A percentile compares a stretch with the other conserved stretches of the same genome.
Evolutionary conservation across 2,113 vertebrate species (phyloP).

Genomic region (Laticauda laticaudata): DNA sequence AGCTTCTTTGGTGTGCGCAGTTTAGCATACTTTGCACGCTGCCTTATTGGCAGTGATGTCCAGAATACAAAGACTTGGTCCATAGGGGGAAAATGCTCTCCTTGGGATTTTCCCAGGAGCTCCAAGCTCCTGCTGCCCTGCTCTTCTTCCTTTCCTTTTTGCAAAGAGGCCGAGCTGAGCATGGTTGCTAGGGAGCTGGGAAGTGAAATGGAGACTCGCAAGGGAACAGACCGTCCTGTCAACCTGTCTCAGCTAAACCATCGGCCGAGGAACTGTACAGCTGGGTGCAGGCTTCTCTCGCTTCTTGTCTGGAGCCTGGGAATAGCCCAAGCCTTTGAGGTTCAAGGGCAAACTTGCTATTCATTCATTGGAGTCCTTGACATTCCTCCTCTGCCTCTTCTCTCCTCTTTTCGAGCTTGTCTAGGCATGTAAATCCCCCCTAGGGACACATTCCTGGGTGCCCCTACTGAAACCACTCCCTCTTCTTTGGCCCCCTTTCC

Average conservation of each 20-base stretch:
- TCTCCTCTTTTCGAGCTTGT: slow-evolving; percentile 46
- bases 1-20: neutral
- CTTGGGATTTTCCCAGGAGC: neutral
- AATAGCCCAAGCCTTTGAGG: slow-evolving; percentile 82
- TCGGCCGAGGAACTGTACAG: slow-evolving; percentile 77
- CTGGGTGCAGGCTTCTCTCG: slow-evolving; percentile 82
- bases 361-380: slow-evolving; percentile 86
- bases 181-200: slow-evolving; percentile 90
- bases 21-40: neutral
- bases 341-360: slow-evolving; percentile 89
- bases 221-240: slow-evolving; percentile 91
- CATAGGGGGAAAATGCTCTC: neutral
- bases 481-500: slow-evolving; percentile 49
- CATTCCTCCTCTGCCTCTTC: slow-evolving; percentile 72
- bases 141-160: slow-evolving; percentile 55
- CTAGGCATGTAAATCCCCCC: slow-evolving; percentile 47
- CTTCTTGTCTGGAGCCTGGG: slow-evolving; percentile 91
- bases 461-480: slow-evolving; percentile 68
- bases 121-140: slow-evolving; percentile 20
- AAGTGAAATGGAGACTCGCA: slow-evolving; percentile 82
- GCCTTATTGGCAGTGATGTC: neutral
- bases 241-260: slow-evolving; percentile 88
- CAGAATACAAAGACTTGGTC: neutral
- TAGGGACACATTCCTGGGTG: slow-evolving; percentile 76
- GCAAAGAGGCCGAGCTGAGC: slow-evolving; percentile 72